Conservation (phyloP, 2,888 invertebrate genomes). For the Standfussiana lucernea region DNA sequence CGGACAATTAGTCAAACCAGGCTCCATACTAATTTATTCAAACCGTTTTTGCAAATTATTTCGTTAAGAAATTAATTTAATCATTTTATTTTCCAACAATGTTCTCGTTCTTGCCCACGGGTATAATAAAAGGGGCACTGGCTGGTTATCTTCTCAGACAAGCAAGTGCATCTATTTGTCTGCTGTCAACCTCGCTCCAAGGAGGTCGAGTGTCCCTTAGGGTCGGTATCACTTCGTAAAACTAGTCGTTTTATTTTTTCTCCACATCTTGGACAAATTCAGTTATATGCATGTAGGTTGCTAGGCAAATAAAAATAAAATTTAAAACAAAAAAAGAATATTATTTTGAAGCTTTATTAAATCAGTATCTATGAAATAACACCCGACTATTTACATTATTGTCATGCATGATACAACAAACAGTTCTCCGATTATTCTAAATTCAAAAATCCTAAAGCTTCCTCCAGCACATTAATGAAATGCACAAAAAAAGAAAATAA, state of each 20-base stretch:
- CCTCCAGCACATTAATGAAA: not conserved
- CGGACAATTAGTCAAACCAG: not conserved
- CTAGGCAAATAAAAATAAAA: not conserved
- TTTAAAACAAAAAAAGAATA: not conserved
- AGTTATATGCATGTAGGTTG: not conserved
- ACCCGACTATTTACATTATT: not conserved
- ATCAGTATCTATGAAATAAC: not conserved
- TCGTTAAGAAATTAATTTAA: constrained; percentile 1
- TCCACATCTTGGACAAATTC: not conserved
- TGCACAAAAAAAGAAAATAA: not conserved
- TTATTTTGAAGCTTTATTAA: no score
- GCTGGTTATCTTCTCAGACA: constrained; percentile 3
- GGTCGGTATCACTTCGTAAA: constrained; percentile 15
- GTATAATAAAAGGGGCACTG: constrained; percentile 11
- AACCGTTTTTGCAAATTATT: not conserved
- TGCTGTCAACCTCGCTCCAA: constrained; percentile 29
- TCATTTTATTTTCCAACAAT: not conserved
- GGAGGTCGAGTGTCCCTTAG: constrained; percentile 33
- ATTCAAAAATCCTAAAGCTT: not conserved
- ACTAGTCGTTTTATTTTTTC: constrained; percentile 17
- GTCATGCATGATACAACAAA: not conserved
- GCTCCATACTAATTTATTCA: not conserved
- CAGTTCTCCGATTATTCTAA: not conserved
- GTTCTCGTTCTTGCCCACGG: not conserved
- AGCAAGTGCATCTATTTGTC: constrained; percentile 44